phyloP scores from a whole-genome alignment of 2,113 vertebrate genomes.

The Protomyctophum bolini region DNA sequence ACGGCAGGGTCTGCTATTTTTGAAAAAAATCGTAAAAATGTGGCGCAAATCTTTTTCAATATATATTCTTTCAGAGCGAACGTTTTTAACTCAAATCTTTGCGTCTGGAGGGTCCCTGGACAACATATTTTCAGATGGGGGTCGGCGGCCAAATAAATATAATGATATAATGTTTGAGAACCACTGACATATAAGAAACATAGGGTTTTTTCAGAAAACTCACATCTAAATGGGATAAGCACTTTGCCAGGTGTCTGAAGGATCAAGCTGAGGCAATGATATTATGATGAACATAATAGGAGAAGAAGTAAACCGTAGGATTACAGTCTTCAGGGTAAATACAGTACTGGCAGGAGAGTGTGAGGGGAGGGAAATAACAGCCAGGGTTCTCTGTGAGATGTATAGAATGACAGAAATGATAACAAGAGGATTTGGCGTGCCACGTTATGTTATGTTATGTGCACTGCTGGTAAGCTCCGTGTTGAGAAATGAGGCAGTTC shows the following conservation, averaged over 20 bases:
- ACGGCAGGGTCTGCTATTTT: background rate
- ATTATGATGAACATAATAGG: background rate
- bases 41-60: background rate
- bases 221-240: background rate
- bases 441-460: background rate
- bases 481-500: background rate
- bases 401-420: background rate
- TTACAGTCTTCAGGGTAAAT: background rate
- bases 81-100: too few relatives aligned
- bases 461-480: background rate
- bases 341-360: background rate
- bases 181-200: too few relatives aligned
- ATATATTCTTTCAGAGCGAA: too few relatives aligned
- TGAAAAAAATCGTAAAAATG: background rate
- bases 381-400: background rate
- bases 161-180: too few relatives aligned
- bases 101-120: too few relatives aligned
- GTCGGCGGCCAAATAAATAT: too few relatives aligned
- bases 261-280: background rate
- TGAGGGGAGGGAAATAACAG: background rate
- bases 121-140: too few relatives aligned
- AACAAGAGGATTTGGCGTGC: background rate
- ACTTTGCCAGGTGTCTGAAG: conserved; percentile 2
- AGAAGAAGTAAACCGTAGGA: background rate
- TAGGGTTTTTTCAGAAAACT: too few relatives aligned